Percentiles rank a stretch among this genome's conserved stretches.
Conservation (phyloP, 2,888 invertebrate genomes). For the Lasioglossum calceatum region DNA sequence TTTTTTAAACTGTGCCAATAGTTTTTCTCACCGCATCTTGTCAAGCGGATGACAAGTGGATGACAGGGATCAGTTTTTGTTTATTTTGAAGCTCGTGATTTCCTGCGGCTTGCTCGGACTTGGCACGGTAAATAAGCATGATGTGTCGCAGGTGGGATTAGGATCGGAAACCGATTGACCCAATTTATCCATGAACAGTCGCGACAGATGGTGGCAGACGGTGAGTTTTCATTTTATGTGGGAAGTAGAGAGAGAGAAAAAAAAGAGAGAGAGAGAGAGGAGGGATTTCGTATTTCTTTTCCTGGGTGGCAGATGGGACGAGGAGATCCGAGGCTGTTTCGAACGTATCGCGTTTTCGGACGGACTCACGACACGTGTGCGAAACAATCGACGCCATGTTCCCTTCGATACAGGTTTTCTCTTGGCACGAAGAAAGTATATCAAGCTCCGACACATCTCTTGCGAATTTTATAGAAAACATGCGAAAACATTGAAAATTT, state of each 20-base stretch:
- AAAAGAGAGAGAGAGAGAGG: neutral
- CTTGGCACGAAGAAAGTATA: neutral
- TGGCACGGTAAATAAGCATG: slow-evolving; percentile 42
- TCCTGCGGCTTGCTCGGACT: neutral
- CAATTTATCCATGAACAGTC: slow-evolving; percentile 54
- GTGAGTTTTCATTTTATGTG: slow-evolving; percentile 37
- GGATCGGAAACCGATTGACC: slow-evolving; percentile 65
- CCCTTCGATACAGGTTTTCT: neutral
- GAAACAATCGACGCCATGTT: slow-evolving; percentile 9
- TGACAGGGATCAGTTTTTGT: neutral
- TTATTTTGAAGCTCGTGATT: neutral
- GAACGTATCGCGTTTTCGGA: neutral
- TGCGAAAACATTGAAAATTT: neutral
- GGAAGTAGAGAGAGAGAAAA: neutral
- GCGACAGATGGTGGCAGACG: slow-evolving; percentile 45
- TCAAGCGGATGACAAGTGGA: neutral
- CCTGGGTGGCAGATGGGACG: neutral
- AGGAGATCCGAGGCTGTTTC: neutral
- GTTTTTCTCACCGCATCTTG: neutral
- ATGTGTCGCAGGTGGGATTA: slow-evolving; percentile 47
- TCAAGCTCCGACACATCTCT: neutral
- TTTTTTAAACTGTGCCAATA: too few relatives aligned
- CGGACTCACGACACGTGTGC: neutral
- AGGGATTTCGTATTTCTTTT: slow-evolving; percentile 8
- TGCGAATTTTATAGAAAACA: neutral